phyloP scores from a whole-genome alignment of 2,797 vertebrate species.

The Ispidina lecontei region DNA sequence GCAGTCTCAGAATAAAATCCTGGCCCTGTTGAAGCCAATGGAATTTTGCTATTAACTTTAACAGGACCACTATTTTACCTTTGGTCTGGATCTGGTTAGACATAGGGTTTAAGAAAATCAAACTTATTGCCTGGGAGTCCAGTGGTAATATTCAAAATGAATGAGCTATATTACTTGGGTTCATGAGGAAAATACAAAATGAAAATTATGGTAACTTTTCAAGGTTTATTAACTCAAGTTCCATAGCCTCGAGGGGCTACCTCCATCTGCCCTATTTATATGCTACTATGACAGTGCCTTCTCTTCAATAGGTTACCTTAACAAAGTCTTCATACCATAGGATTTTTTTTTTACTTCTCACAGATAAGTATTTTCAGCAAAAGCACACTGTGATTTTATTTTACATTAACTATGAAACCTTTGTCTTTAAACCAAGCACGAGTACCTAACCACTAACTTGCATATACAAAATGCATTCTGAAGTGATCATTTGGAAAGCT shows the following conservation, averaged over 20 bases:
- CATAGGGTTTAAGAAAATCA: slow-evolving; percentile 49
- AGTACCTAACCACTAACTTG: background rate
- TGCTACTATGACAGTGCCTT: slow-evolving; percentile 7
- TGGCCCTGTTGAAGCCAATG: background rate
- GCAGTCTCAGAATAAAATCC: slow-evolving; percentile 12
- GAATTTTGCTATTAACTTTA: slow-evolving; percentile 57
- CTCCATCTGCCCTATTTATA: slow-evolving; percentile 57
- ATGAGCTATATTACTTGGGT: slow-evolving; percentile 49
- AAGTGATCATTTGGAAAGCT: background rate
- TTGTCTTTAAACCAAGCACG: background rate
- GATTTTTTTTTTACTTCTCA: background rate
- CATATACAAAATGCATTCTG: background rate
- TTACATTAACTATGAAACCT: background rate
- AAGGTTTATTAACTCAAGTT: slow-evolving; percentile 70
- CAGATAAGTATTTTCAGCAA: background rate
- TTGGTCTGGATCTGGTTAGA: slow-evolving; percentile 56
- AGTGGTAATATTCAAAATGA: slow-evolving; percentile 49
- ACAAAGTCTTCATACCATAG: background rate
- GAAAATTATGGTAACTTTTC: slow-evolving; percentile 63
- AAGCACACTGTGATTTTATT: slow-evolving; percentile 4
- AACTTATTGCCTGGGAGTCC: slow-evolving; percentile 41
- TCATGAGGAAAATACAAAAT: slow-evolving; percentile 63
- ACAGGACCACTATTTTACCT: slow-evolving; percentile 7
- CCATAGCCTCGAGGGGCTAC: slow-evolving; percentile 17
- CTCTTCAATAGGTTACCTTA: slow-evolving; percentile 17